Evolutionary conservation across 2,113 vertebrate genomes (phyloP).

Genomic region (Cyanoramphus novaezelandiae): DNA sequence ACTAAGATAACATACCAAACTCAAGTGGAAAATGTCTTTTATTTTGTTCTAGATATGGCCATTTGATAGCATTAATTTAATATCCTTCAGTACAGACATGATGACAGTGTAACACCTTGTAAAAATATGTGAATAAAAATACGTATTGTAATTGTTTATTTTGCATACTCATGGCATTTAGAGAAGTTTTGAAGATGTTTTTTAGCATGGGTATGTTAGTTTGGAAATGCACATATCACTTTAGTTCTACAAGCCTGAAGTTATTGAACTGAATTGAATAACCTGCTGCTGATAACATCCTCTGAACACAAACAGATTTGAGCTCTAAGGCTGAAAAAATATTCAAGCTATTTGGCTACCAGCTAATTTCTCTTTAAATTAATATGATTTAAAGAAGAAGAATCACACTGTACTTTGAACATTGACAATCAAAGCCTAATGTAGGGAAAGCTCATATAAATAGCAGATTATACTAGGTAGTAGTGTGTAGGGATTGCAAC

Average conservation of each 20-base stretch:
- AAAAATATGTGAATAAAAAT: background rate
- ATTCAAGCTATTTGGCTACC: background rate
- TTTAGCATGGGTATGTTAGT: background rate
- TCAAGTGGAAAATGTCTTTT: background rate
- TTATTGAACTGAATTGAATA: background rate
- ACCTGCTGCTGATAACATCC: background rate
- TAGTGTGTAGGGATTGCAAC: background rate
- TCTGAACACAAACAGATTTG: background rate
- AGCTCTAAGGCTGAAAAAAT: background rate
- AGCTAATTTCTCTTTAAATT: background rate
- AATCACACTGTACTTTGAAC: background rate
- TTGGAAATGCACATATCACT: background rate
- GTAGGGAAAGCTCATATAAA: background rate
- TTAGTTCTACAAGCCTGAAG: background rate
- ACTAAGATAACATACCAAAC: background rate
- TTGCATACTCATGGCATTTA: accelerated
- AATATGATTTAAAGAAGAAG: background rate
- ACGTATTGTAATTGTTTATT: background rate
- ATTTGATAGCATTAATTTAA: background rate
- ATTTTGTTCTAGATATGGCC: background rate
- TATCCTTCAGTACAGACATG: background rate
- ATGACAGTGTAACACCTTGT: background rate
- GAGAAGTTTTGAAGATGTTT: background rate
- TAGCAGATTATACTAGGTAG: background rate
- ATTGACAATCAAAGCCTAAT: background rate